Evolutionary conservation across 2,888 invertebrate genomes (phyloP).

Genomic region (Machimus rusticus): DNA sequence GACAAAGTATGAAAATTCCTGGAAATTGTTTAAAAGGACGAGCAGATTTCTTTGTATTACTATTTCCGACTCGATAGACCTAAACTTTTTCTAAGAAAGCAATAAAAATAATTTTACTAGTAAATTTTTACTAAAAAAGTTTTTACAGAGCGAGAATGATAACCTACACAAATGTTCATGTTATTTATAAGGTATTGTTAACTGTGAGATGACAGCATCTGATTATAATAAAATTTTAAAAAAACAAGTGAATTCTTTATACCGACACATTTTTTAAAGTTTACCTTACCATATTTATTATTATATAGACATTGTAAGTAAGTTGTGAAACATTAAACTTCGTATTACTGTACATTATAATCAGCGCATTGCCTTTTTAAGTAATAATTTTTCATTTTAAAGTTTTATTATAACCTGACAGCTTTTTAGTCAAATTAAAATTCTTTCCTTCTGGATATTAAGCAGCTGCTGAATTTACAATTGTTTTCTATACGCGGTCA

Average conservation of each 20-base stretch:
- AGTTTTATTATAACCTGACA: neutral
- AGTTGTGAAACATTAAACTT: neutral
- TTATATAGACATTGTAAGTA: neutral
- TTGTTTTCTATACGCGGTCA: too few relatives aligned
- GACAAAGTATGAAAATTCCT: neutral
- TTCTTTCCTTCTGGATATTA: neutral
- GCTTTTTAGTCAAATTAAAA: neutral
- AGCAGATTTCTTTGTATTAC: neutral
- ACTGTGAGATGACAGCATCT: neutral
- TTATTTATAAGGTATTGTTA: neutral
- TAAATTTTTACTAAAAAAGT: neutral
- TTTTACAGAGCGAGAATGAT: neutral
- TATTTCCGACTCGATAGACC: neutral
- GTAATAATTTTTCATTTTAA: neutral
- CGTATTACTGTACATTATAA: neutral
- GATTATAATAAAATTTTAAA: neutral
- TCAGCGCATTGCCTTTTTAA: neutral
- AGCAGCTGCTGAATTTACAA: too few relatives aligned
- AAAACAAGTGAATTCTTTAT: neutral
- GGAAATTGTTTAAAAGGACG: neutral
- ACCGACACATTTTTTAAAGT: neutral
- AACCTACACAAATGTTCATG: neutral
- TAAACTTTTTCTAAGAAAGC: neutral
- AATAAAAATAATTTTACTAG: neutral
- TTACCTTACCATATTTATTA: neutral